Conservation (phyloP, 2,888 invertebrate genomes). For the Boloria euphrosyne region DNA sequence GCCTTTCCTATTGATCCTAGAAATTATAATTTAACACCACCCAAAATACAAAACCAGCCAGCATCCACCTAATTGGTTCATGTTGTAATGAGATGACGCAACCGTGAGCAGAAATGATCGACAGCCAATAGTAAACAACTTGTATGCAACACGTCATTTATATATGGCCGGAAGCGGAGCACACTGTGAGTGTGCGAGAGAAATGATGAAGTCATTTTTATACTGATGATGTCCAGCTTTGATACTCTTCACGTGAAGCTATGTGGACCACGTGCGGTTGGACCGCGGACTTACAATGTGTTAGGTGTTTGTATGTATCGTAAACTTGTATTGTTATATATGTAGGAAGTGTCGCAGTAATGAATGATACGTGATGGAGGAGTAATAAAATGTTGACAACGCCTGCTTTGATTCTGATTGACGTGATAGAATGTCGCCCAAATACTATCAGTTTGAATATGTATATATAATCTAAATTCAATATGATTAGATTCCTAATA, state of each 20-base stretch:
- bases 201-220: slow-evolving; percentile 71
- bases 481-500: no score
- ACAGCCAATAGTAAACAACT: slow-evolving; percentile 71
- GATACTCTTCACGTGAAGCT: slow-evolving; percentile 49
- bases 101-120: slow-evolving; percentile 66
- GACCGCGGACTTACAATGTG: not conserved
- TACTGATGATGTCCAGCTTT: slow-evolving; percentile 51
- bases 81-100: slow-evolving; percentile 60
- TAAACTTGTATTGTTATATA: slow-evolving; percentile 5
- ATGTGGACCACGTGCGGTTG: slow-evolving; percentile 47
- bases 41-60: slow-evolving; percentile 13
- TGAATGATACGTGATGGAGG: not conserved
- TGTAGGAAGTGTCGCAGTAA: not conserved
- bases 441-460: no score
- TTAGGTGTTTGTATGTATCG: not conserved
- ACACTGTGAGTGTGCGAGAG: slow-evolving; percentile 47
- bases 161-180: slow-evolving; percentile 61
- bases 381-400: not conserved
- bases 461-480: no score
- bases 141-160: slow-evolving; percentile 72
- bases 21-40: not conserved
- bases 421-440: not conserved
- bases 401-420: not conserved
- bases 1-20: no score
- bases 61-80: slow-evolving; percentile 37